phyloP scores from a whole-genome alignment of 2,797 vertebrate genomes.

The Periophthalmus magnuspinnatus region DNA sequence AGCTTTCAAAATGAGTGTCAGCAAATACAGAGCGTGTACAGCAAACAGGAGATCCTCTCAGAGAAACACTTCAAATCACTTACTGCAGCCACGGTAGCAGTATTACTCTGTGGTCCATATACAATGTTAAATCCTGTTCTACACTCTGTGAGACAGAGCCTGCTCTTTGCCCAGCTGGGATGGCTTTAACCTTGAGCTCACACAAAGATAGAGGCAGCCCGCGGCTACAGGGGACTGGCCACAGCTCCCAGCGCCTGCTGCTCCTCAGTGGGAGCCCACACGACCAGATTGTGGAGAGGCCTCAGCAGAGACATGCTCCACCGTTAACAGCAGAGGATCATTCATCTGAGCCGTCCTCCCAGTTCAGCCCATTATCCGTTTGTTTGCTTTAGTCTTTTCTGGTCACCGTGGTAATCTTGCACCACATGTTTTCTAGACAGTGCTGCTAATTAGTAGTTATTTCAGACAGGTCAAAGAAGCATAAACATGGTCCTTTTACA shows the following conservation, averaged over 20 bases:
- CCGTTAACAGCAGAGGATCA: conserved; percentile 43
- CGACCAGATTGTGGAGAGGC: conserved; percentile 70
- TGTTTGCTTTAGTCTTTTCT: conserved; percentile 49
- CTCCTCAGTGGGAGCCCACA: conserved; percentile 71
- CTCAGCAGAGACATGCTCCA: conserved; percentile 44
- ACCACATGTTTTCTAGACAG: conserved; percentile 31
- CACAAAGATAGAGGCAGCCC: conserved; percentile 78
- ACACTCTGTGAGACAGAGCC: conserved; percentile 39
- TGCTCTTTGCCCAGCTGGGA: conserved; percentile 74
- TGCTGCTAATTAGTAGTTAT: conserved; percentile 56
- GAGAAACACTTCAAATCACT: conserved; percentile 70
- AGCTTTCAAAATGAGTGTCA: conserved; percentile 75
- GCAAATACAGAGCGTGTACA: conserved; percentile 65
- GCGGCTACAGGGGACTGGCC: conserved; percentile 65
- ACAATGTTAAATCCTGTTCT: conserved; percentile 50
- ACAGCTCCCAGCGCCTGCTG: conserved; percentile 72
- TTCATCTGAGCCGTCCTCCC: conserved; percentile 54
- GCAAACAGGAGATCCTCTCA: conserved; percentile 63
- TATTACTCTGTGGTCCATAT: conserved; percentile 42
- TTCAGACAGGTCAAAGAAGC: conserved; percentile 55
- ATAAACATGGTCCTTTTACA: conserved; percentile 34
- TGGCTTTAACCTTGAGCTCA: conserved; percentile 77
- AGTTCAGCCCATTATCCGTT: conserved; percentile 51
- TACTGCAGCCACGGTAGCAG: conserved; percentile 58
- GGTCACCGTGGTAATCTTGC: conserved; percentile 48